phyloP scores from a whole-genome alignment of 2,888 invertebrate genomes.

The Acleris holmiana region DNA sequence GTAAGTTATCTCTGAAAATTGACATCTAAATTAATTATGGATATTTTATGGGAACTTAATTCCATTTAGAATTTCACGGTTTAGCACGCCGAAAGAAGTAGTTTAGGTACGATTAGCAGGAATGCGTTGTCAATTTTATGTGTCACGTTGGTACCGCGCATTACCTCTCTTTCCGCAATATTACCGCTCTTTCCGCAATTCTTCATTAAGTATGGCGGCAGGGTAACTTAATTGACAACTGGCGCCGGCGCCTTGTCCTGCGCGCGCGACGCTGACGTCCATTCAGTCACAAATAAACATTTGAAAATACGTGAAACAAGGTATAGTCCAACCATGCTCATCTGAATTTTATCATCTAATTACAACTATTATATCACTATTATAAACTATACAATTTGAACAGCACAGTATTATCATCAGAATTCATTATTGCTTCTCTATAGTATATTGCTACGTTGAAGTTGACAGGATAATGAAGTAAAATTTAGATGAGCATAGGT shows the following conservation, averaged over 20 bases:
- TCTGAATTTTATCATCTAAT: slow-evolving; percentile 59
- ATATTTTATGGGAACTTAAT: slow-evolving; percentile 80
- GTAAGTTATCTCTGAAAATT: slow-evolving; percentile 64
- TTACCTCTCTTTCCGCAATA: slow-evolving; percentile 49
- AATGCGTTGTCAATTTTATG: not conserved
- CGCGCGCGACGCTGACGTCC: slow-evolving; percentile 10
- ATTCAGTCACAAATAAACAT: slow-evolving; percentile 57
- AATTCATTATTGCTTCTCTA: slow-evolving; percentile 38
- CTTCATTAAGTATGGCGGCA: not conserved
- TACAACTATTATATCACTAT: slow-evolving; percentile 38
- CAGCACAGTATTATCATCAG: slow-evolving; percentile 40
- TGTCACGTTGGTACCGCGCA: slow-evolving; percentile 18
- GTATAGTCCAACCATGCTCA: slow-evolving; percentile 71
- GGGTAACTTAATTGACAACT: slow-evolving; percentile 10
- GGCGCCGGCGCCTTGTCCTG: slow-evolving; percentile 6
- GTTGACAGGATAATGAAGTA: slow-evolving; percentile 36
- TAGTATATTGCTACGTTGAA: slow-evolving; percentile 28
- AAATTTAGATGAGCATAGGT: slow-evolving; percentile 76
- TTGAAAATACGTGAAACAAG: slow-evolving; percentile 83
- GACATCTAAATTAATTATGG: slow-evolving; percentile 66
- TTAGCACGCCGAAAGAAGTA: slow-evolving; percentile 40
- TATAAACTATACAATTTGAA: slow-evolving; percentile 40
- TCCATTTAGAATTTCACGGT: slow-evolving; percentile 74
- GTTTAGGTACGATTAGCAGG: not conserved
- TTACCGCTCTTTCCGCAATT: slow-evolving; percentile 47